Percentiles rank a stretch among this genome's conserved stretches.
These are phyloP conservation scores for Condylura cristata DNA, from an alignment of 2,113 vertebrate genomes.

Conservation along the genomic window DNA sequence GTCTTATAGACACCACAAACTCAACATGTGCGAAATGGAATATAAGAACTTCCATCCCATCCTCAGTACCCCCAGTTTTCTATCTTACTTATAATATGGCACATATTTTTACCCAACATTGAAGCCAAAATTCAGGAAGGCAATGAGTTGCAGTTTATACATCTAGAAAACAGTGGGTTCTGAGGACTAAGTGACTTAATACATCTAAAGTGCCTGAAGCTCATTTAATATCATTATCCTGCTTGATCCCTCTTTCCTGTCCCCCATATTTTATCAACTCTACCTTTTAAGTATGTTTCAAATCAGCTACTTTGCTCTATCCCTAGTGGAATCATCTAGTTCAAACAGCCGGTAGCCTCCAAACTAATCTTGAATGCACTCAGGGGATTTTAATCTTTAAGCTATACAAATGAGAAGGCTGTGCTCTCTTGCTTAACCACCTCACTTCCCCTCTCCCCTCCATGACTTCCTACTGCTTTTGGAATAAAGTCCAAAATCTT, in stretches of 20 bases:
- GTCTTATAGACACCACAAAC: not conserved
- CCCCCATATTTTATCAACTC: not conserved
- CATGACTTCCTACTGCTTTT: slow-evolving; percentile 9
- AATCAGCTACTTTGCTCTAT: not conserved
- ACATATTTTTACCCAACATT: not conserved
- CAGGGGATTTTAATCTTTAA: slow-evolving; percentile 24
- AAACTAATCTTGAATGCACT: not conserved
- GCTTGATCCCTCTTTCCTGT: not conserved
- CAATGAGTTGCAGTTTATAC: not conserved
- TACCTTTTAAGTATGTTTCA: not conserved
- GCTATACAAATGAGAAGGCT: not conserved
- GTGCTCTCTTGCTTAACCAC: not conserved
- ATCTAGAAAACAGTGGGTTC: not conserved
- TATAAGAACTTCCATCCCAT: not conserved
- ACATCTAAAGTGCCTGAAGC: not conserved
- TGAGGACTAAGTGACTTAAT: not conserved
- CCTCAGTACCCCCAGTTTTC: not conserved
- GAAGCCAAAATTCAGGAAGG: not conserved
- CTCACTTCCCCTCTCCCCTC: not conserved
- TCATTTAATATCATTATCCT: not conserved
- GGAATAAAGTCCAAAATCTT: slow-evolving; percentile 39
- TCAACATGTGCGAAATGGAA: slow-evolving; percentile 21
- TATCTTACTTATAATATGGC: not conserved
- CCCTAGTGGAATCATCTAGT: not conserved
- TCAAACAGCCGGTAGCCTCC: not conserved